Percentiles rank a stretch among this genome's conserved stretches.
Evolutionary conservation across 2,888 invertebrate genomes (phyloP).

Genomic region (Lottia gigantea): DNA sequence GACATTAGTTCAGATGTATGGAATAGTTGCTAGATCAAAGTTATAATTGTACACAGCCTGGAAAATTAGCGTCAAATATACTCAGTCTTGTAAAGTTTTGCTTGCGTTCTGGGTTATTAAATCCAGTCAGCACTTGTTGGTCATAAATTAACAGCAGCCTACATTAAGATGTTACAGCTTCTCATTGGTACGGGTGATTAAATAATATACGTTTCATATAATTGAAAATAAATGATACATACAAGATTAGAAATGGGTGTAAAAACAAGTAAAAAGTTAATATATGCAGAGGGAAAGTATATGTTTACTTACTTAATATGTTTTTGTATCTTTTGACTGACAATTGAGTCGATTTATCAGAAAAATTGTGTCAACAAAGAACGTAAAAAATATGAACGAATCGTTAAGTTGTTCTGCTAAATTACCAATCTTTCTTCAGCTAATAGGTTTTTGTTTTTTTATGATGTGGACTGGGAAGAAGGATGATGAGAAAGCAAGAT

Average conservation of each 20-base stretch:
- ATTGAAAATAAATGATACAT: slow-evolving; percentile 10
- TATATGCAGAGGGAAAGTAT: background rate
- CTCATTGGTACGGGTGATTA: slow-evolving; percentile 4
- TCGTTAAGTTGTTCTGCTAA: slow-evolving; percentile 5
- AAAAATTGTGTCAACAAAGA: slow-evolving; percentile 6
- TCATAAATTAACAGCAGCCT: slow-evolving; percentile 1
- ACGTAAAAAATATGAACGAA: slow-evolving; percentile 10
- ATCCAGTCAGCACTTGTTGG: slow-evolving; percentile 3
- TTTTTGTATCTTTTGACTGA: background rate
- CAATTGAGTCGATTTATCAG: slow-evolving; percentile 10
- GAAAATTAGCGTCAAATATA: slow-evolving; percentile 10
- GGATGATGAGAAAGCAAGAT: background rate
- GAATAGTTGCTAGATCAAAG: slow-evolving; percentile 8
- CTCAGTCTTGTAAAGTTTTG: background rate
- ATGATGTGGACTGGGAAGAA: background rate
- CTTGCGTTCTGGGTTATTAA: background rate
- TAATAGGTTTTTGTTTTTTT: slow-evolving; percentile 1
- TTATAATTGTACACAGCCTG: background rate
- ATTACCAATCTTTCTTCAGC: slow-evolving; percentile 2
- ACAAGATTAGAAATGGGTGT: slow-evolving; percentile 2
- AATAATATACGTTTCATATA: slow-evolving; percentile 10
- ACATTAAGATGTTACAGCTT: background rate
- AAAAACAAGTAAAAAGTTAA: background rate
- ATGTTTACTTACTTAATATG: background rate
- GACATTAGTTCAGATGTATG: background rate